These are phyloP conservation scores for Drosophila trapezifrons DNA, from an alignment of 1,140 invertebrate genomes.

Conservation along the genomic window DNA sequence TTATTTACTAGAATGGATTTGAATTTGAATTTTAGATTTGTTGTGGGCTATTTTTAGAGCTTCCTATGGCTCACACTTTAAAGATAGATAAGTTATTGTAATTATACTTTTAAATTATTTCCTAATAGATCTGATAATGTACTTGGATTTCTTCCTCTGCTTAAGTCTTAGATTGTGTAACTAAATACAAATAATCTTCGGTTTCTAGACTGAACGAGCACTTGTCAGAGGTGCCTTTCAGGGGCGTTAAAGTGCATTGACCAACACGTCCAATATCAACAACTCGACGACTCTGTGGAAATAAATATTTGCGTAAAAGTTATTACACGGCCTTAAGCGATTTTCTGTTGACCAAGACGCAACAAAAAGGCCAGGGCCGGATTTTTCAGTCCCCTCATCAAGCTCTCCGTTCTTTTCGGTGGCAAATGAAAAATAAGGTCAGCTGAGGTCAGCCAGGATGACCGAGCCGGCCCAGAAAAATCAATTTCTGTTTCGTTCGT, in stretches of 20 bases:
- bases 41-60: neutral
- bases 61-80: neutral
- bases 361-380: slow-evolving; percentile 44
- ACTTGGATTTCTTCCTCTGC: neutral
- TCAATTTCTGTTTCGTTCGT: slow-evolving; percentile 17
- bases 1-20: slow-evolving; percentile 7
- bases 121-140: neutral
- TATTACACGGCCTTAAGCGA: slow-evolving; percentile 39
- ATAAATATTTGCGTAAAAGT: slow-evolving; percentile 45
- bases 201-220: neutral
- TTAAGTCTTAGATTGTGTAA: no score
- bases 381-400: neutral
- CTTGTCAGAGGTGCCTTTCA: slow-evolving; percentile 23
- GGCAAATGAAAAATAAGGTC: slow-evolving; percentile 26
- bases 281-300: slow-evolving; percentile 25
- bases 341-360: slow-evolving; percentile 33
- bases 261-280: slow-evolving; percentile 32
- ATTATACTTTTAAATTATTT: no score
- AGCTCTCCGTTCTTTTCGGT: neutral
- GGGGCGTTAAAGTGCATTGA: slow-evolving; percentile 44
- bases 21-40: slow-evolving; percentile 1
- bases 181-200: neutral
- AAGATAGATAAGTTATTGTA: neutral
- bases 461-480: slow-evolving; percentile 14
- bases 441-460: slow-evolving; percentile 37